Evolutionary conservation across 2,113 vertebrate genomes (phyloP).

Genomic region (Hypocryptadius cinnamomeus): DNA sequence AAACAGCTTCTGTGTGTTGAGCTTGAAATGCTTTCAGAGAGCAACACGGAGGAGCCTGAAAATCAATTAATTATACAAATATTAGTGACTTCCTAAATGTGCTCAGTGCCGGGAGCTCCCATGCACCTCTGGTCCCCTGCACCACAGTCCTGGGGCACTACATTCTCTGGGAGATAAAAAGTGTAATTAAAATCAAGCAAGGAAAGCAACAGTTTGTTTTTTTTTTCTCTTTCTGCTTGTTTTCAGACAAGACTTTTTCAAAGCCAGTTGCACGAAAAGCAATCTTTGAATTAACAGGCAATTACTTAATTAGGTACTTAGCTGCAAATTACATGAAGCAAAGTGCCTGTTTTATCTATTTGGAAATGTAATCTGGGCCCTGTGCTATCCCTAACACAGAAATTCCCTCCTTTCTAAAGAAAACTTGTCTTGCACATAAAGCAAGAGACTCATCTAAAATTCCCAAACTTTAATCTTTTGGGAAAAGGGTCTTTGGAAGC

Average conservation of each 20-base stretch:
- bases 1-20: not conserved
- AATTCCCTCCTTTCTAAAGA: not conserved
- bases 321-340: not conserved
- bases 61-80: not conserved
- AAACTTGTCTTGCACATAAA: not conserved
- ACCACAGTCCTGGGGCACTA: not conserved
- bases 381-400: not conserved
- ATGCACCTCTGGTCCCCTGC: not conserved
- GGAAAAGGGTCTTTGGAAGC: not conserved
- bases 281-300: slow-evolving; percentile 8
- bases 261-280: not conserved
- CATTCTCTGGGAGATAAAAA: rapidly evolving
- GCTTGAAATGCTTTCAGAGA: not conserved
- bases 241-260: slow-evolving; percentile 1
- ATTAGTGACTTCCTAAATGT: not conserved
- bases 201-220: not conserved
- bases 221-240: not conserved
- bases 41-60: not conserved
- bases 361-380: not conserved
- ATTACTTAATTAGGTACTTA: slow-evolving; percentile 37
- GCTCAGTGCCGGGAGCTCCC: rapidly evolving
- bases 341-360: not conserved
- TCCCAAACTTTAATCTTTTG: rapidly evolving
- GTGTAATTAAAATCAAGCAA: not conserved
- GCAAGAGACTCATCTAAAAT: not conserved